Evolutionary conservation across 37 sponge, comb jelly and placozoan species (phyloP).

Genomic region (Halichondria panicea): DNA sequence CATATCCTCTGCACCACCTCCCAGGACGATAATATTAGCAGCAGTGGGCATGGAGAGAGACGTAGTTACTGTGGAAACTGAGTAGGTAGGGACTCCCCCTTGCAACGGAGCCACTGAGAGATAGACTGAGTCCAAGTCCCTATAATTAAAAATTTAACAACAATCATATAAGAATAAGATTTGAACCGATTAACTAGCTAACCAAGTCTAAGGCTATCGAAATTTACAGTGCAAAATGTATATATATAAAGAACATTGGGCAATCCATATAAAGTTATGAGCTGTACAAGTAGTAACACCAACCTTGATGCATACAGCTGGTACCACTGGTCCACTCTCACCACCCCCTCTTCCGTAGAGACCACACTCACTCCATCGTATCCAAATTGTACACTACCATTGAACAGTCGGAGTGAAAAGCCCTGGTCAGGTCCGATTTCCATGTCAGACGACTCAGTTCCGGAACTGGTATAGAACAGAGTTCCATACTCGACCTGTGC

Average conservation of each 20-base stretch:
- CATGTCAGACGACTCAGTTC: too few relatives aligned
- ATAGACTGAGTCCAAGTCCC: background rate
- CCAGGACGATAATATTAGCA: background rate
- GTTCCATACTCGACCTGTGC: constrained; percentile 4
- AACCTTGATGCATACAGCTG: constrained; percentile 40
- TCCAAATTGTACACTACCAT: constrained; percentile 15
- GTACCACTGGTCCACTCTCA: constrained; percentile 17
- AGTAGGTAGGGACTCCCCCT: constrained; percentile 11
- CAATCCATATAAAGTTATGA: too few relatives aligned
- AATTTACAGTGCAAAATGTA: too few relatives aligned
- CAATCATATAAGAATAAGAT: background rate
- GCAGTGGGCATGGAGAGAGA: background rate
- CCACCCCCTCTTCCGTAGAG: background rate
- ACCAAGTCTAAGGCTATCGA: background rate
- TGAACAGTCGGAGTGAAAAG: constrained; percentile 8
- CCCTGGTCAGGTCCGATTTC: too few relatives aligned
- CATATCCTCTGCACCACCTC: background rate
- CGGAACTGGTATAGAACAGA: constrained; percentile 15
- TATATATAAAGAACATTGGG: too few relatives aligned
- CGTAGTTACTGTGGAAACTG: background rate
- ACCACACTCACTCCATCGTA: background rate
- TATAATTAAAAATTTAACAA: background rate
- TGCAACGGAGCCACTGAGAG: background rate
- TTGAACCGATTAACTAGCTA: background rate
- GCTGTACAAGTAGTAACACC: too few relatives aligned